phyloP scores from a whole-genome alignment of 2,113 vertebrate genomes.

The Lamprotornis superbus region DNA sequence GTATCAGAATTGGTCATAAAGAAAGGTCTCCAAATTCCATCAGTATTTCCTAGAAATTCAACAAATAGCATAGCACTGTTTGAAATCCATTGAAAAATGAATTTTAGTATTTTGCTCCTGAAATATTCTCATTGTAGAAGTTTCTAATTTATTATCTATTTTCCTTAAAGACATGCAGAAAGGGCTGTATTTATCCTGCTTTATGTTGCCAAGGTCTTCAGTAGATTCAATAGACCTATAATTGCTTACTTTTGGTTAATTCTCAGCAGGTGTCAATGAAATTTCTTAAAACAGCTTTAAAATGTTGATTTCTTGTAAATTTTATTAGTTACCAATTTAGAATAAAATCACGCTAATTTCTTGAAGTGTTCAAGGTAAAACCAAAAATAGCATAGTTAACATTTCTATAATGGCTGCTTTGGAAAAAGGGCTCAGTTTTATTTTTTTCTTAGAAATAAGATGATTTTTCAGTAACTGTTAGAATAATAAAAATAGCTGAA shows the following conservation, averaged over 20 bases:
- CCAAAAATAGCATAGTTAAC: not conserved
- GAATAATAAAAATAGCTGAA: not conserved
- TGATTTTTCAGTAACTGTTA: not conserved
- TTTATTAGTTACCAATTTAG: not conserved
- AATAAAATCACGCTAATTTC: not conserved
- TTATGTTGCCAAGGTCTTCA: not conserved
- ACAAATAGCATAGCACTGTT: not conserved
- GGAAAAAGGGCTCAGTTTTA: not conserved
- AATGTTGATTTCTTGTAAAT: not conserved
- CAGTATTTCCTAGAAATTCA: not conserved
- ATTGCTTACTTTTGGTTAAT: not conserved
- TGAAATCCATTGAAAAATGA: not conserved
- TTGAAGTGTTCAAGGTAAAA: not conserved
- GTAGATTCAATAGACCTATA: not conserved
- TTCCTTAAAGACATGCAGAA: not conserved
- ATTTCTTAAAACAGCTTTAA: not conserved
- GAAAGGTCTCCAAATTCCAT: not conserved
- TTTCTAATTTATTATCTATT: not conserved
- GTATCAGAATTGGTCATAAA: not conserved
- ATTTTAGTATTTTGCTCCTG: not conserved
- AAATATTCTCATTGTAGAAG: not conserved
- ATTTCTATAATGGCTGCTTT: not conserved
- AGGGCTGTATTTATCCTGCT: not conserved
- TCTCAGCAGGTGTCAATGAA: not conserved
- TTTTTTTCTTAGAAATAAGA: not conserved